phyloP scores from a whole-genome alignment of 2,888 invertebrate genomes.

The Tanytarsus gracilentus region DNA sequence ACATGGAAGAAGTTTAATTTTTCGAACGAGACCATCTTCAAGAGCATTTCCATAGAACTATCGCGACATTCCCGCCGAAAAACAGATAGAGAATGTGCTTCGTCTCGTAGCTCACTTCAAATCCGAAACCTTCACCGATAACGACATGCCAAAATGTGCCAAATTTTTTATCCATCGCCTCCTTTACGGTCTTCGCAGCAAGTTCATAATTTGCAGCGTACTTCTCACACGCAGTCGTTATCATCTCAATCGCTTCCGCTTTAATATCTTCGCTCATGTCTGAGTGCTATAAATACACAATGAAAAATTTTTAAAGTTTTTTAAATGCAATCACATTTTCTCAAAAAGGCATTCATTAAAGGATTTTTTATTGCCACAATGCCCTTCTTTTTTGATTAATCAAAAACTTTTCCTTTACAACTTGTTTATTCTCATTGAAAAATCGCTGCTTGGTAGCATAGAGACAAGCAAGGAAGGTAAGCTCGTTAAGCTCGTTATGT shows the following conservation, averaged over 20 bases:
- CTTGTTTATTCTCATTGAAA: constrained; percentile 23
- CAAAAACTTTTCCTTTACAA: too few species aligned
- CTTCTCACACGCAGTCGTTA: constrained; percentile 91
- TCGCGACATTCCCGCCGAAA: constrained; percentile 84
- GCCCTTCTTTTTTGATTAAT: too few species aligned
- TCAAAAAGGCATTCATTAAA: too few species aligned
- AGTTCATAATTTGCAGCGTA: constrained; percentile 52
- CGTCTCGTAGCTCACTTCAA: constrained; percentile 85
- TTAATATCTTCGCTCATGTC: constrained; percentile 94
- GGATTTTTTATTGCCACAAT: too few species aligned
- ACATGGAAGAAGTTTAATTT: background rate
- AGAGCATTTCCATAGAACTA: constrained; percentile 84
- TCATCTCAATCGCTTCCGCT: constrained; percentile 78
- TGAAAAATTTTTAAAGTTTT: background rate
- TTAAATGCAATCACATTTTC: background rate
- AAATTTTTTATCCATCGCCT: constrained; percentile 90
- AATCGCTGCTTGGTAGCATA: constrained; percentile 5
- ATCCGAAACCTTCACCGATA: constrained; percentile 91
- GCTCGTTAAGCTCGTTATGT: constrained; percentile 14
- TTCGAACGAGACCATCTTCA: constrained; percentile 36
- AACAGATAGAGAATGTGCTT: constrained; percentile 80
- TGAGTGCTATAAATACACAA: constrained; percentile 54
- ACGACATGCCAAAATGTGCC: constrained; percentile 93
- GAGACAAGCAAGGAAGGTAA: constrained; percentile 3
- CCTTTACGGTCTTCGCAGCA: constrained; percentile 90